Base-by-base conservation (phyloP, 2,113 vertebrate genomes). In the Oxyura jamaicensis region DNA sequence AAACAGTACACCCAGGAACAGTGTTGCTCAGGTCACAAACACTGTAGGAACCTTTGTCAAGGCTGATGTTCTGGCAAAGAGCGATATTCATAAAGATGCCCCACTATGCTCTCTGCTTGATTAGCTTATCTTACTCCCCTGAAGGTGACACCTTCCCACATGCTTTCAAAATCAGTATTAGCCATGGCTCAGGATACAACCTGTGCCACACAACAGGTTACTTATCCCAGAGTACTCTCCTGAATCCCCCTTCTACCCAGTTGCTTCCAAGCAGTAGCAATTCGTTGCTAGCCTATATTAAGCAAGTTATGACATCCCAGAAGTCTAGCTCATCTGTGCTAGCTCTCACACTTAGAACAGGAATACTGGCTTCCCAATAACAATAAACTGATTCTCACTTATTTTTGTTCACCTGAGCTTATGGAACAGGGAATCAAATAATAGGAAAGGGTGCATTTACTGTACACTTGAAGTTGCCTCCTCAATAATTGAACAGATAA, bases 401-500 rank as follows among this genome's bases (percentile, higher is more conserved):
- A 33, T 10, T 81, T 33, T 35, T 78, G 29, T 7, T 94, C 74
- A 92, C 69, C 73, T 67, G 59, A 16, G 42, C 56, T 41, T 2
- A 1, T 75, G 77, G 66, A 72, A 26, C 35, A 67, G 56, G 59
- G 60, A 53, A 36, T 18, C 9, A 9, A 58, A 7, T 2, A 16
- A 39, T 21, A 44, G 41, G 8, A 33, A 41, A 85, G 55, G 33
- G 68, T 8, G 17, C 13, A 33, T 31, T 39, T 69, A 60, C 53
- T 7, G 36, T 53, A 65, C 31, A 35, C 50, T 31, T 62, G 62
- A 20, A 73, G 36, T 41, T 44, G 41, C 26, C 13, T 2, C n/a
- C 42, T 39, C 55, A n/a, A 36, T 96, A 95, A 97, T 95, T 89
- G 93, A 96, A 92, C 60, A 87, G 93, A 86, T 96, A 95, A 96